Evolutionary conservation across 2,797 vertebrate genomes (phyloP).

Genomic region (Mycteria americana): DNA sequence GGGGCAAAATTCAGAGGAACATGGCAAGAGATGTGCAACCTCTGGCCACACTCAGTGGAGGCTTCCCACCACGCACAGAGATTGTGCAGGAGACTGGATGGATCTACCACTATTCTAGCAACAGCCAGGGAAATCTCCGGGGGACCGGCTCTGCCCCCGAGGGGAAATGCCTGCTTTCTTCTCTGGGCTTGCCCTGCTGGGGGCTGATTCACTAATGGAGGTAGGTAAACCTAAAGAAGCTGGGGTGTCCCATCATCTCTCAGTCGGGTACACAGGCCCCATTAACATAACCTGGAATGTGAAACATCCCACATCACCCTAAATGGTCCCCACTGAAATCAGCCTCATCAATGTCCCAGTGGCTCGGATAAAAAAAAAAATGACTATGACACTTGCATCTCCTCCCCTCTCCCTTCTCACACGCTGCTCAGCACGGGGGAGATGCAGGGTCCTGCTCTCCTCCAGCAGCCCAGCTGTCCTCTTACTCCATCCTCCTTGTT

Average conservation of each 20-base stretch:
- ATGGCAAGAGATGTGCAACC: neutral
- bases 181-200: neutral
- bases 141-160: neutral
- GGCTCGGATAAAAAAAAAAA: neutral
- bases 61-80: neutral
- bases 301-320: neutral
- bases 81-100: neutral
- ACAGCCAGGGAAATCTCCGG: neutral
- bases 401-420: neutral
- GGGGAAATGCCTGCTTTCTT: neutral
- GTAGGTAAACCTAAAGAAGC: neutral
- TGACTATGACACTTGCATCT: neutral
- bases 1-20: neutral
- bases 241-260: neutral
- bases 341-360: neutral
- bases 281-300: neutral
- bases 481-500: neutral
- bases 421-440: neutral
- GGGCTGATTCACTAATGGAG: neutral
- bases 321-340: neutral
- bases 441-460: neutral
- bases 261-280: neutral
- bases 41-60: neutral
- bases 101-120: neutral
- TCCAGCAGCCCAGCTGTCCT: neutral